Evolutionary conservation across 2,113 vertebrate genomes (phyloP).

Genomic region (Thinocorus orbignyianus): DNA sequence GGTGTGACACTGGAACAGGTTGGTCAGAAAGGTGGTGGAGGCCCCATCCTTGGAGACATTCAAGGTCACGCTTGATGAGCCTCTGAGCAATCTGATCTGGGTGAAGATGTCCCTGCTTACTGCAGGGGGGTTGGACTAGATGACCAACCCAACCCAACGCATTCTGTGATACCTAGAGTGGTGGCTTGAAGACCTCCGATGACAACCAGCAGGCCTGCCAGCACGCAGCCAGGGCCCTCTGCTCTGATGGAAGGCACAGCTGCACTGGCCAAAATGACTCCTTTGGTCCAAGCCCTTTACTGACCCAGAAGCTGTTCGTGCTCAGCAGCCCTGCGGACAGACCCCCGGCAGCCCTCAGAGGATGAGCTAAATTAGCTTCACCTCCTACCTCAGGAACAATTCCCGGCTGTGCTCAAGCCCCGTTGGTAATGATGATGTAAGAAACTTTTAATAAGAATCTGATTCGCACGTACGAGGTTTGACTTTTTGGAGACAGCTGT

Average conservation of each 20-base stretch:
- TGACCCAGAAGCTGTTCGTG: neutral
- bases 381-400: neutral
- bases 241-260: neutral
- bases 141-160: no score
- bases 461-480: neutral
- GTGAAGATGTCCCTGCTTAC: no score
- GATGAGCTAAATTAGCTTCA: neutral
- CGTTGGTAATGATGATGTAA: neutral
- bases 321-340: fast-evolving
- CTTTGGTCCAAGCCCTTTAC: neutral
- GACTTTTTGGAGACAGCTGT: neutral
- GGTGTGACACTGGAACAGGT: no score
- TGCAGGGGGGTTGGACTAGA: no score
- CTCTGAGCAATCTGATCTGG: no score
- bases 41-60: no score
- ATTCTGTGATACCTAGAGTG: neutral
- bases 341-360: neutral
- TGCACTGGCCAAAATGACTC: neutral
- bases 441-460: neutral
- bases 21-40: no score
- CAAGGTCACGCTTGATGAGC: no score
- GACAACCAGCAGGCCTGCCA: neutral
- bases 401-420: neutral
- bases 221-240: fast-evolving
- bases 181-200: neutral